These are phyloP conservation scores for Eretmochelys imbricata DNA, from an alignment of 2,113 vertebrate species.

Conservation along the genomic window DNA sequence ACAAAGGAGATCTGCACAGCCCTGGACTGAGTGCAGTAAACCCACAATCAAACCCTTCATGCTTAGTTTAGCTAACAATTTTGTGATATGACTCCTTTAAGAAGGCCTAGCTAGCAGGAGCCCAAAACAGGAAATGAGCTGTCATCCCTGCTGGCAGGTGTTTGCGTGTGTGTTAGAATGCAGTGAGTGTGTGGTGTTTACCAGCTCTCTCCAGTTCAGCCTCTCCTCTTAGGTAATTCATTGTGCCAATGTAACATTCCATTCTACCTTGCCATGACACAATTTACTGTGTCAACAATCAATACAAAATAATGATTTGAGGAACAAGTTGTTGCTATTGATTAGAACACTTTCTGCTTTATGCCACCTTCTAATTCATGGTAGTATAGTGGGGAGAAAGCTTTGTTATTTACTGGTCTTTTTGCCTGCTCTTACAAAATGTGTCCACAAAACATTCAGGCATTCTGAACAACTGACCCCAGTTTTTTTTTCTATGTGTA, in stretches of 20 bases:
- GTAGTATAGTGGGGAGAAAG: background rate
- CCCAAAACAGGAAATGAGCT: background rate
- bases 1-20: rapidly evolving
- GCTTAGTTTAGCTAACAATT: background rate
- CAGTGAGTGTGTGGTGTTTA: background rate
- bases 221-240: background rate
- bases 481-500: background rate
- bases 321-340: background rate
- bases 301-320: background rate
- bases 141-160: rapidly evolving
- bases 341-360: background rate
- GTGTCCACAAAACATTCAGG: background rate
- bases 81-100: background rate
- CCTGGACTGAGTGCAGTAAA: background rate
- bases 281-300: background rate
- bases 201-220: rapidly evolving
- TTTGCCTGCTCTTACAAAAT: background rate
- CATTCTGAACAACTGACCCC: background rate
- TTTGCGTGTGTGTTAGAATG: background rate
- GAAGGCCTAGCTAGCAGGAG: background rate
- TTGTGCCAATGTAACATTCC: background rate
- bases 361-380: background rate
- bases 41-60: background rate
- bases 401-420: background rate
- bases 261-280: background rate